Base-by-base conservation (phyloP, 2,888 invertebrate species). In the Athalia cordata region DNA sequence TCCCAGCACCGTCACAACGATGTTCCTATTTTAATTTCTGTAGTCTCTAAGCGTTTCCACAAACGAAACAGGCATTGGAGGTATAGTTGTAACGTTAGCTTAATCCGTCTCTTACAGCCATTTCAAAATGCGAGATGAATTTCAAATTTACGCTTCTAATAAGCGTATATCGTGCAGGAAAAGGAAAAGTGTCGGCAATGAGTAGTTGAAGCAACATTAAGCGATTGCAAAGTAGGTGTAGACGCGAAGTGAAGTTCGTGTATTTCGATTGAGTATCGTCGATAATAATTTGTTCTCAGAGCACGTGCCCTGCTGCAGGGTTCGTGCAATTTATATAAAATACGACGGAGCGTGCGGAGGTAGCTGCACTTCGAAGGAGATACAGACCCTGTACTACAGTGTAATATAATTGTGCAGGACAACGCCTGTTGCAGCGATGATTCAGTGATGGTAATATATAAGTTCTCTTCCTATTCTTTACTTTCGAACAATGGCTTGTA, bases 311-410 rank as follows among this genome's bases (percentile, higher is more conserved):
- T n/a, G 57, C 43, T 4, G 72, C 59, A 29, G 29, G 29, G 29
- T 29, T 72, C 72, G 72, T 72, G 72, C 59, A 57, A 45, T 72
- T 72, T 72, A 59, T 72, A 72, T 59, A 59, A 72, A 72, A 72
- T 59, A 47, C 59, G 52, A 29, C 57, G 52, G 72, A 72, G 59
- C 72, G 13, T 13, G 11, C 7, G 13, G 72, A 59, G 45, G 9
- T 47, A 52, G 13, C 8, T 57, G 45, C n/a, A n/a, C n/a, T 59
- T 29, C 29, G 29, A 29, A 29, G n/a, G n/a, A n/a, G n/a, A n/a
- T n/a, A n/a, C n/a, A n/a, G n/a, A n/a, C n/a, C n/a, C n/a, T n/a
- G n/a, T n/a, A n/a, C n/a, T 29, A 29, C 29, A 29, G 29, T 29
- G 29, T 29, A 29, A 29, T 29, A 29, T 29, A 29, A 29, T 29